Evolutionary conservation across 2,797 vertebrate genomes (phyloP), one percentile per base, ranked within the genome.

Genomic region (Xenopus petersii): DNA sequence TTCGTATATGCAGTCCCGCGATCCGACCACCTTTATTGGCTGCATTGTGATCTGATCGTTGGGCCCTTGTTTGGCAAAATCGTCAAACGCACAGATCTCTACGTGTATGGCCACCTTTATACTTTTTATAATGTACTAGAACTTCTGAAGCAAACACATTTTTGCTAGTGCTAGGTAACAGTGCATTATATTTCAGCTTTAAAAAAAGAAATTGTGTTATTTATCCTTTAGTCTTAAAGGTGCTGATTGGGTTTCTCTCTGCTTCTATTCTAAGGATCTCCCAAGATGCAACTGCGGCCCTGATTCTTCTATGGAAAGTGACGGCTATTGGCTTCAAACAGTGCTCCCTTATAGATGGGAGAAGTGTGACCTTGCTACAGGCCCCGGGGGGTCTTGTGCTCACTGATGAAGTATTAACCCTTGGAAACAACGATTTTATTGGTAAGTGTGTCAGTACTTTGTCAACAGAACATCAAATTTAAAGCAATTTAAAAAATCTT

Each of bases 371-470:
- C 81, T 95, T 96, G 64, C 92, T 97, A 42, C 95, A 96, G 89
- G 90, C 94, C 0, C 64, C 87, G 0, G 93, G 95, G 65, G 96
- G 96, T 24, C 89, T 98, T 62, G 95, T 99, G 75, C 91, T 99
- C 69, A 73, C 94, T 1, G 96, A 98, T 79, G 92, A 93, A 80
- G 88, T 91, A 74, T 88, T 98, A 30, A 86, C 87, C 0, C 85
- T 98, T 79, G 97, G 97, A 81, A 94, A 93, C 82, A 98, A 97
- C 87, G 95, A 96, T 88, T 99, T 98, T 75, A 94, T 98, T 48
- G 94, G 97, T 99, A 91, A 95, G 94, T 85, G 56, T 42, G 5
- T 6, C 36, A 42, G 36, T 42, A 9, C 36, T 30, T 2, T 30
- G 26, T 30, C 26, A 30, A 42, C 8, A 42, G 36, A 6, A 36